Evolutionary conservation across 2,797 vertebrate genomes (phyloP).

Genomic region (Leptoclinus maculatus): DNA sequence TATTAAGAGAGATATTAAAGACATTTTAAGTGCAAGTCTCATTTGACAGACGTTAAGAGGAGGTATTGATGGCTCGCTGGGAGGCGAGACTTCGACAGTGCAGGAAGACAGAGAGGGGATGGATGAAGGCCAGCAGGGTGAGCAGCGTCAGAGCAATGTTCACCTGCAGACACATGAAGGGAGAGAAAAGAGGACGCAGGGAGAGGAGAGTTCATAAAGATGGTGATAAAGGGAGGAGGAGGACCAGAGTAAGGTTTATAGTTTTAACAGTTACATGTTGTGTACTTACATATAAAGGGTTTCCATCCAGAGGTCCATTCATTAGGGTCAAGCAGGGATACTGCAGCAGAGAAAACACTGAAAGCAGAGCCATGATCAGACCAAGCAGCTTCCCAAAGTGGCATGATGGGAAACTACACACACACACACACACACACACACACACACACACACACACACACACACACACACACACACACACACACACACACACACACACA

Average conservation of each 20-base stretch:
- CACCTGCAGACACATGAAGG: constrained; percentile 79
- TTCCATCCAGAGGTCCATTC: constrained; percentile 79
- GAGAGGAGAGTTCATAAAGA: neutral
- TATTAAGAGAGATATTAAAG: neutral
- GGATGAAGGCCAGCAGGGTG: constrained; percentile 86
- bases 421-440: no score
- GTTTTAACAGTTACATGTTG: no score
- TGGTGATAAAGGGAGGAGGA: rapidly evolving
- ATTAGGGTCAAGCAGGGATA: constrained; percentile 90
- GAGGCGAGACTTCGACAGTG: constrained; percentile 77
- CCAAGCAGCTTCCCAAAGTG: constrained; percentile 95
- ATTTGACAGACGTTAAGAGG: constrained; percentile 32
- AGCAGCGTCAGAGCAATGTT: constrained; percentile 85
- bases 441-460: no score
- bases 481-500: no score
- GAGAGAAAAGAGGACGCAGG: neutral
- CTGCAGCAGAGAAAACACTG: constrained; percentile 89
- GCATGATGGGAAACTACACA: constrained; percentile 87
- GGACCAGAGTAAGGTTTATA: neutral
- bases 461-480: no score
- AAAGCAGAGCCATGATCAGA: constrained; percentile 88
- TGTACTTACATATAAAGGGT: constrained; percentile 90
- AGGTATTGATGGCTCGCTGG: constrained; percentile 23
- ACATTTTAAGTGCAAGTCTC: neutral
- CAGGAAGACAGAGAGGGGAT: constrained; percentile 84